Base-by-base conservation (phyloP, 2,113 vertebrate genomes). In the Excalfactoria chinensis region DNA sequence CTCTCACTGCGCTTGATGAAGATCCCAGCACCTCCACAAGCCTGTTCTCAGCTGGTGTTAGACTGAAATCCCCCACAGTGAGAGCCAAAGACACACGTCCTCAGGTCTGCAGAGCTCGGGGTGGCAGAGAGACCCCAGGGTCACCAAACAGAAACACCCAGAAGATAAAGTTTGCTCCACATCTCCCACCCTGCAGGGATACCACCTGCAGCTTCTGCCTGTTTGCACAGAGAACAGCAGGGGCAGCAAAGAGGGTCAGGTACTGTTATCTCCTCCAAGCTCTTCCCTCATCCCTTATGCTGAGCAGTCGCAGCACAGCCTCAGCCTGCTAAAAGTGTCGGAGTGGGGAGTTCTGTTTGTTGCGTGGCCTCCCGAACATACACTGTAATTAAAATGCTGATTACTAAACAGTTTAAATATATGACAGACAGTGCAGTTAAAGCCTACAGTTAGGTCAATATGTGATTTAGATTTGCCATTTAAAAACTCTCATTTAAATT, bases 401-500 rank as follows among this genome's bases (percentile, higher is more conserved):
- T 98, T 97, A 97, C 97, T 97, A 98, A 98, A 97, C 95, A 96
- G 96, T 96, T 97, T 97, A 96, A 97, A 96, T 97, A 93, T 97
- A 96, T 97, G 97, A 97, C 97, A 98, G 97, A 97, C 97, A 98
- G 98, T 97, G 97, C 97, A 92, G 96, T 97, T 97, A 96, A 97
- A 97, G 96, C 95, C 97, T 97, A 97, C 97, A 93, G 98, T 98
- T 97, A 97, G 98, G 98, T 98, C 98, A 98, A 96, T 98, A 98
- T 98, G 98, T 98, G 97, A 98, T 98, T 98, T 96, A 97, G 98
- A 98, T 98, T 98, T 98, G 98, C 98, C 98, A 98, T 98, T 98
- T 98, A 97, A 97, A 98, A 98, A 97, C 98, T 97, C 98, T 98
- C 98, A 98, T 98, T 99, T 98, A 98, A 98, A 99, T 98, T 98